Evolutionary conservation across 2,113 vertebrate species (phyloP).

Genomic region (Ranitomeya variabilis): DNA sequence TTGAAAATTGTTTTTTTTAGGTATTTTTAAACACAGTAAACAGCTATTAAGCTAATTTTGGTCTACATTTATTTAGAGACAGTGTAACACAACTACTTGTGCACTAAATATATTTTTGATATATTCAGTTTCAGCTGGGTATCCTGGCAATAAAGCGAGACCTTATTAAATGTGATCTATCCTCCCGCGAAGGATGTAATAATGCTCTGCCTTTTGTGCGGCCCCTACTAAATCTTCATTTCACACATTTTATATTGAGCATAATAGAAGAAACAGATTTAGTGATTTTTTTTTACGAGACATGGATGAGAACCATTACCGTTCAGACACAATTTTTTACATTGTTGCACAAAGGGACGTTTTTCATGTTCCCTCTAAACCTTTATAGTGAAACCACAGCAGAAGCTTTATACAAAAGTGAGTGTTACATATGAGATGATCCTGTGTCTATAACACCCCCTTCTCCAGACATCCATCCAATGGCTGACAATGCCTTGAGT

Average conservation of each 20-base stretch:
- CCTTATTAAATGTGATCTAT: too few relatives aligned
- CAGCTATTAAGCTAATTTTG: too few relatives aligned
- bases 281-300: neutral
- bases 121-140: too few relatives aligned
- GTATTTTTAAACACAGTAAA: too few relatives aligned
- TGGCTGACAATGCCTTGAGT: neutral
- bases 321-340: neutral
- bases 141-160: too few relatives aligned
- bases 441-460: neutral
- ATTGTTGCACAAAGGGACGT: too few relatives aligned
- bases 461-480: neutral
- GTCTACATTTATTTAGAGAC: too few relatives aligned
- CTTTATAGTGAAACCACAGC: neutral
- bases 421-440: neutral
- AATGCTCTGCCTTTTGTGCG: too few relatives aligned
- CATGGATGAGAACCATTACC: neutral
- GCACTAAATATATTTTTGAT: too few relatives aligned
- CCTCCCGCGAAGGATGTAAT: too few relatives aligned
- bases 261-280: neutral
- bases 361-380: neutral
- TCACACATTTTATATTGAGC: neutral
- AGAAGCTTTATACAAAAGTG: neutral
- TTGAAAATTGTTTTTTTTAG: too few relatives aligned
- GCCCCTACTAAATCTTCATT: neutral
- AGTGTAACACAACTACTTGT: too few relatives aligned